Evolutionary conservation across 2,888 invertebrate species (phyloP).

Genomic region (Spatulosminthurus flaviceps): DNA sequence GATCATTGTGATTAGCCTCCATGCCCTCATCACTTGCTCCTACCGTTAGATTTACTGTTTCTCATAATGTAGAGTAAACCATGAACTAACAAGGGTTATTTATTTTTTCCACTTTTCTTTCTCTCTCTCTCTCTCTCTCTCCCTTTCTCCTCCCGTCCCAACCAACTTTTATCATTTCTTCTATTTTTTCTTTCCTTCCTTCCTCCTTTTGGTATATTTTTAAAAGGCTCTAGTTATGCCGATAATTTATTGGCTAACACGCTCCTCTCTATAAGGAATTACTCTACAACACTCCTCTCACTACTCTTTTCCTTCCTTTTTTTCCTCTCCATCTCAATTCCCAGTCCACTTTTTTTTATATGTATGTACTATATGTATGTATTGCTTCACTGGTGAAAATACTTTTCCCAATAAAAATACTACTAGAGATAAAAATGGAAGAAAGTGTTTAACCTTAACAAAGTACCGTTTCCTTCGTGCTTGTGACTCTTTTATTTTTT

Average conservation of each 20-base stretch:
- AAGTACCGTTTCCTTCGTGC: neutral
- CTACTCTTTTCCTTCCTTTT: neutral
- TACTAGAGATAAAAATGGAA: neutral
- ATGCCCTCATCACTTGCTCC: conserved; percentile 41
- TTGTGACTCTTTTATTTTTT: no score
- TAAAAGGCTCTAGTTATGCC: conserved; percentile 9
- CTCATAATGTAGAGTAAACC: conserved; percentile 44
- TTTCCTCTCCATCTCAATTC: neutral
- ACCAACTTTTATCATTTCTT: neutral
- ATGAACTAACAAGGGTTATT: conserved; percentile 42
- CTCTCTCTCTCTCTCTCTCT: neutral
- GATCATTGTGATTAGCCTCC: conserved; percentile 28
- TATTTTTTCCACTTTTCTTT: conserved; percentile 23
- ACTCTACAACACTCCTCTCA: neutral
- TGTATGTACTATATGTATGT: no score
- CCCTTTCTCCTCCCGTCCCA: neutral
- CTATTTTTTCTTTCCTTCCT: neutral
- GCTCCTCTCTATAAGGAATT: neutral
- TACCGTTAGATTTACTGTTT: conserved; percentile 41
- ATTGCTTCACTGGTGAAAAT: neutral
- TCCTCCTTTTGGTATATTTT: neutral
- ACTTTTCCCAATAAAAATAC: neutral
- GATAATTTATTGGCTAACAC: neutral
- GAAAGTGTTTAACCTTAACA: conserved; percentile 6
- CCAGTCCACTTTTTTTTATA: neutral